These are phyloP conservation scores for Microctonus aethiopoides DNA, from an alignment of 2,888 invertebrate species.

Conservation along the genomic window DNA sequence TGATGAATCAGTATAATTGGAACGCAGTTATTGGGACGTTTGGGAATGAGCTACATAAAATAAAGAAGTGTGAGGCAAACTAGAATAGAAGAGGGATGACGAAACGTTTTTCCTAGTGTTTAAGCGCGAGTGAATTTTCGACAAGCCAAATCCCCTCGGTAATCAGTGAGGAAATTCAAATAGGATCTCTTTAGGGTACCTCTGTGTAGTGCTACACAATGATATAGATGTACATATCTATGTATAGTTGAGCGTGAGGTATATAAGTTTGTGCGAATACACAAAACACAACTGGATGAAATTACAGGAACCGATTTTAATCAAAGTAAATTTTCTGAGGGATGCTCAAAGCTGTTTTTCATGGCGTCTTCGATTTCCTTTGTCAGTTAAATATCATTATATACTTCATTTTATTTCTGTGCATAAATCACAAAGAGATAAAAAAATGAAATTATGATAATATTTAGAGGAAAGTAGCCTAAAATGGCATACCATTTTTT, in stretches of 20 bases:
- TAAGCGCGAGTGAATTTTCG: conserved; percentile 30
- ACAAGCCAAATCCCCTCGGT: conserved; percentile 43
- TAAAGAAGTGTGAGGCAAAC: not conserved
- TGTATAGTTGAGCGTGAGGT: not conserved
- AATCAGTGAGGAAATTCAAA: conserved; percentile 46
- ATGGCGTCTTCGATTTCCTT: conserved; percentile 1
- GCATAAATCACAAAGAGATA: not conserved
- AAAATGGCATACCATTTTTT: no score
- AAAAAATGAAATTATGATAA: no score
- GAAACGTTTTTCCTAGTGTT: conserved; percentile 23
- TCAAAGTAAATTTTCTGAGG: conserved; percentile 24
- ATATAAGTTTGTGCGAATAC: not conserved
- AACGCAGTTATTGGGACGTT: conserved; percentile 8
- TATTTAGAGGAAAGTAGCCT: no score
- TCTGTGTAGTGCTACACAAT: conserved; percentile 29
- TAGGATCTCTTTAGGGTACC: conserved; percentile 47
- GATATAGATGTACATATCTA: conserved; percentile 4
- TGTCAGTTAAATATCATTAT: not conserved
- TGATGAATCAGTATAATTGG: not conserved
- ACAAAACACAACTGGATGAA: conserved; percentile 1
- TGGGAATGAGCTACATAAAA: conserved; percentile 12
- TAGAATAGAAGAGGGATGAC: not conserved
- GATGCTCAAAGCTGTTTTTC: not conserved
- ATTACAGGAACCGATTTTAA: conserved; percentile 29
- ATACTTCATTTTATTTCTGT: not conserved